Evolutionary conservation across 2,113 vertebrate species (phyloP), one percentile per base, ranked within the genome.

Genomic region (Gambusia holbrooki): DNA sequence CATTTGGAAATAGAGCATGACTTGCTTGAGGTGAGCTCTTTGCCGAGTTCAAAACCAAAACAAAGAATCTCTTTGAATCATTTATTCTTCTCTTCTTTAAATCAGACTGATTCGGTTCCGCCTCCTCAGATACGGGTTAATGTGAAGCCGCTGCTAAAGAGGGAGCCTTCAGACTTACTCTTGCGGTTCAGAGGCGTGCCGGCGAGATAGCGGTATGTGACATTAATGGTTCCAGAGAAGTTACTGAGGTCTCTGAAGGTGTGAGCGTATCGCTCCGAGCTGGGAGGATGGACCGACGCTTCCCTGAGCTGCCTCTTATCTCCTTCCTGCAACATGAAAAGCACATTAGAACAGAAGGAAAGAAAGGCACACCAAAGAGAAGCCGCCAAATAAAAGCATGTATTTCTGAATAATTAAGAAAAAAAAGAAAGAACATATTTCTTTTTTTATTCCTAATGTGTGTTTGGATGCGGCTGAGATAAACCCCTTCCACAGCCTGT

Each of bases 181-280:
- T 97, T 99, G 89, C 97, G 96, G 85, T 96, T 95, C 88, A 98
- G 94, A 77, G 97, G 96, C 3, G 96, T 97, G 28, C 96, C 96
- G 83, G 97, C 97, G 76, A 99, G 95, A 85, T 96, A 98, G 71
- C 96, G 97, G 88, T 99, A 99, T 69, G 97, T 98, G 86, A 99
- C 96, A 76, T 99, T 99, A 90, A 98, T 97, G 83, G 94, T 92
- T 93, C 96, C 97, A 81, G 97, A 98, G 93, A 98, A 97, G 91
- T 99, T 99, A 68, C 96, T 96, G 77, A 97, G 94, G 87, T 98
- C 96, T 94, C 96, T 97, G 93, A 98, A 97, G 79, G 93, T 95
- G 87, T 96, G 97, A 84, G 95, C 94, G 80, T 96, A 97, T 86
- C 95, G 94, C 62, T 98, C 98, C 22, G 98, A 94, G 90, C 95